phyloP scores from a whole-genome alignment of 1,140 invertebrate species.

The Coenobita brevimanus region DNA sequence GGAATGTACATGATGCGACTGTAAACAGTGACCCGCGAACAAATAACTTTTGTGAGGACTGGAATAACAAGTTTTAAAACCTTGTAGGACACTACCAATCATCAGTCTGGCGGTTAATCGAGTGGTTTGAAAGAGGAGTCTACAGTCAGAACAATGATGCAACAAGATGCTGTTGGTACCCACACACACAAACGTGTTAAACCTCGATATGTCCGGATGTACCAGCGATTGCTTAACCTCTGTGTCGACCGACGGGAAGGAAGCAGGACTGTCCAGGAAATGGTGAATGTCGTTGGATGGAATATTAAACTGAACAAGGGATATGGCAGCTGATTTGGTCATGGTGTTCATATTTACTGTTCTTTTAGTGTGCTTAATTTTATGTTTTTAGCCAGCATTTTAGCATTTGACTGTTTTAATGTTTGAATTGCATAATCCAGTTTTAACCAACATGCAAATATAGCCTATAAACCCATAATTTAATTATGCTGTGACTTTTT shows the following conservation, averaged over 20 bases:
- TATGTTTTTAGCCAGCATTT: too few species aligned
- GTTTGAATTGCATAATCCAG: too few species aligned
- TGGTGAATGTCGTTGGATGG: not conserved
- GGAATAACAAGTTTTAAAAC: slow-evolving; percentile 35
- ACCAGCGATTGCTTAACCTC: not conserved
- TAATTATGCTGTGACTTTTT: too few species aligned
- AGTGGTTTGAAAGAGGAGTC: slow-evolving; percentile 21
- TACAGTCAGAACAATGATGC: slow-evolving; percentile 27
- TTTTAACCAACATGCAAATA: too few species aligned
- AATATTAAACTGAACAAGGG: not conserved
- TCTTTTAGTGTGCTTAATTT: too few species aligned
- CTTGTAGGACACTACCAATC: slow-evolving; percentile 19
- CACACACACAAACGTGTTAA: slow-evolving; percentile 6
- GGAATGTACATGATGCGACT: slow-evolving; percentile 25
- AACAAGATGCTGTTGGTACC: slow-evolving; percentile 30
- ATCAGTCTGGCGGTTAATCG: slow-evolving; percentile 26
- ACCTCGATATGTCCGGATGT: not conserved
- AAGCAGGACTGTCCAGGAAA: not conserved
- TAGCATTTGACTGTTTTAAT: too few species aligned
- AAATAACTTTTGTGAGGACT: slow-evolving; percentile 20
- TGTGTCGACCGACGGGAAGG: not conserved
- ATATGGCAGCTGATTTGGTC: not conserved
- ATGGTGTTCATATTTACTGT: not conserved
- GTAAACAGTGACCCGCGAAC: slow-evolving; percentile 7
- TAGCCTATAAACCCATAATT: too few species aligned